A percentile compares a stretch with the other conserved stretches of the same genome.
phyloP scores from a whole-genome alignment of 2,113 vertebrate genomes.

The Ailurus styani region DNA sequence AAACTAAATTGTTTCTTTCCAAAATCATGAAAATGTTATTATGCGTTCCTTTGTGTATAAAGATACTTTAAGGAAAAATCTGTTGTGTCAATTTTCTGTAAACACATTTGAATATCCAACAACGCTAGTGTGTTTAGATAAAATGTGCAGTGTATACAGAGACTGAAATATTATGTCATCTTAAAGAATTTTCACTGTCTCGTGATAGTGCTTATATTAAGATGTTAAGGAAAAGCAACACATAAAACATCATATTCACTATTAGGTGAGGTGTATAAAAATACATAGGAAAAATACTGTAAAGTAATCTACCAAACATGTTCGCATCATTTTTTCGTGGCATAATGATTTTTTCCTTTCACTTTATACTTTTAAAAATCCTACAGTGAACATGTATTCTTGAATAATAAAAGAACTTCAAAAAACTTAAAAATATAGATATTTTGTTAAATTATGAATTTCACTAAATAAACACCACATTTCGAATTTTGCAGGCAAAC shows the following conservation, averaged over 20 bases:
- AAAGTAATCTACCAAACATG: neutral
- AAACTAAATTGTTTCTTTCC: neutral
- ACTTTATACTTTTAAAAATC: neutral
- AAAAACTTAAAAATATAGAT: neutral
- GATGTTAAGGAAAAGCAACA: neutral
- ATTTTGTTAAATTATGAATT: neutral
- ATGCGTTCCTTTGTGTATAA: neutral
- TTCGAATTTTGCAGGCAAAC: constrained; percentile 84
- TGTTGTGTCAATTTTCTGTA: neutral
- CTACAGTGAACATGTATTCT: neutral
- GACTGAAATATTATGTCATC: neutral
- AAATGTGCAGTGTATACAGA: neutral
- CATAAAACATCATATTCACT: neutral
- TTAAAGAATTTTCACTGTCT: neutral
- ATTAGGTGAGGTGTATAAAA: neutral
- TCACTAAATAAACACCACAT: neutral
- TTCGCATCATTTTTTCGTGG: neutral
- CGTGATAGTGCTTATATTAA: neutral
- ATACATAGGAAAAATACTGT: neutral
- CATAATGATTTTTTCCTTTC: neutral
- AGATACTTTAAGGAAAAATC: neutral
- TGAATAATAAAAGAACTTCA: neutral
- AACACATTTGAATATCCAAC: neutral
- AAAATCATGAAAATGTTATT: neutral
- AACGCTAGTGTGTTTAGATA: neutral